A percentile compares a stretch with the other conserved stretches of the same genome.
phyloP scores from a whole-genome alignment of 2,113 vertebrate species.

The Eupsittula cactorum region DNA sequence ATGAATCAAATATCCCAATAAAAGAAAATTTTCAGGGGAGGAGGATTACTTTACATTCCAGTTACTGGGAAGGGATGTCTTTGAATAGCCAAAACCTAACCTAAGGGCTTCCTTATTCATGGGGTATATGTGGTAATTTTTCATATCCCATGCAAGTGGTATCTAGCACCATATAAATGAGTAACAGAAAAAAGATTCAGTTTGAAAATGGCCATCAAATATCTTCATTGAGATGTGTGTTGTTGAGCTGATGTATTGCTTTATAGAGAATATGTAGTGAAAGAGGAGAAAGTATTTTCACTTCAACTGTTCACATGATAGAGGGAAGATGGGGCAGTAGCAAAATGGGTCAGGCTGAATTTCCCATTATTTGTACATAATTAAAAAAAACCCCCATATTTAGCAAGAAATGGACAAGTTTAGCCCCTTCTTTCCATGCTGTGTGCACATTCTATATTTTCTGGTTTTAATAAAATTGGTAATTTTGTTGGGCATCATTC shows the following conservation, averaged over 20 bases:
- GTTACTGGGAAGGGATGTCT: not conserved
- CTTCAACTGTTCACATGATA: not conserved
- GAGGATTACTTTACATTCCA: not conserved
- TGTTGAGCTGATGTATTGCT: not conserved
- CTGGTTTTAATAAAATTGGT: not conserved
- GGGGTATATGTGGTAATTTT: not conserved
- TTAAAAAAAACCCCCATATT: not conserved
- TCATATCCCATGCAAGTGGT: not conserved
- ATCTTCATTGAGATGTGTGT: not conserved
- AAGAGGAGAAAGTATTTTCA: constrained; percentile 1
- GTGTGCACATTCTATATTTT: not conserved
- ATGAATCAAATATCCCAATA: not conserved
- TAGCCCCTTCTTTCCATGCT: not conserved
- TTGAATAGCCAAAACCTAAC: not conserved
- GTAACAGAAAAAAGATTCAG: not conserved
- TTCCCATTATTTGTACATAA: not conserved
- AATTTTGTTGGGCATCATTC: not conserved
- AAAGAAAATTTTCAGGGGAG: not conserved
- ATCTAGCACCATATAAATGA: not conserved
- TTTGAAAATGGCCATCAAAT: not conserved
- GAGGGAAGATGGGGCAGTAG: not conserved
- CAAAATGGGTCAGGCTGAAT: not conserved
- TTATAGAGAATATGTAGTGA: not conserved
- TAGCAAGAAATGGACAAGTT: not conserved
- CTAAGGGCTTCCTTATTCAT: not conserved